Percentiles rank a stretch among this genome's conserved stretches.
phyloP scores from a whole-genome alignment of 2,113 vertebrate species.

The Cyrtonyx montezumae region DNA sequence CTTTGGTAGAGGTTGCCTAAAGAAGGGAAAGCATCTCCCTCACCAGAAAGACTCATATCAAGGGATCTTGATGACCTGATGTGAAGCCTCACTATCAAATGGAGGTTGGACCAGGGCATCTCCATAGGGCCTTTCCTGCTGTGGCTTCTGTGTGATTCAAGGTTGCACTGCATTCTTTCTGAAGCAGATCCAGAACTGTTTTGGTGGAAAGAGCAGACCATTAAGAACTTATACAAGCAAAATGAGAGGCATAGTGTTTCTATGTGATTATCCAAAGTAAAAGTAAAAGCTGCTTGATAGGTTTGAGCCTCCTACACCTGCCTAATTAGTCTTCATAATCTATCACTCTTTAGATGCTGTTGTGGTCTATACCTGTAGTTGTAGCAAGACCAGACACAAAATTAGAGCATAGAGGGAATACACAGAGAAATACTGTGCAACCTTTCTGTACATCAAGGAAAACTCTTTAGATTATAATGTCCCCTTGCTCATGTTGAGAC shows the following conservation, averaged over 20 bases:
- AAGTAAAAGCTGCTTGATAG: background rate
- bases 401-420: background rate
- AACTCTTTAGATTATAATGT: background rate
- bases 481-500: slow-evolving; percentile 4
- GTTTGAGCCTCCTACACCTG: background rate
- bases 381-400: background rate
- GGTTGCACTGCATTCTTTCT: background rate
- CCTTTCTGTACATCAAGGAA: background rate
- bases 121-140: background rate
- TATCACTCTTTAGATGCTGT: background rate
- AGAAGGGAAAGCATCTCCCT: background rate
- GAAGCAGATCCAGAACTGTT: background rate
- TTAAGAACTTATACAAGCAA: background rate
- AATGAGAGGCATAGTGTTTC: background rate
- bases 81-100: background rate
- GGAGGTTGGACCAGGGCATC: background rate
- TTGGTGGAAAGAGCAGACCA: background rate
- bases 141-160: background rate
- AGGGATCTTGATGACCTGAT: background rate
- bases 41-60: background rate
- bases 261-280: background rate
- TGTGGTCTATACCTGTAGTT: background rate
- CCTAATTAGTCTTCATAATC: background rate
- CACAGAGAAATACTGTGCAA: background rate
- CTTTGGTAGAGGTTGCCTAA: background rate